Base-by-base conservation (phyloP, 92 coral and sea anemone genomes). In the Porites cylindrica region DNA sequence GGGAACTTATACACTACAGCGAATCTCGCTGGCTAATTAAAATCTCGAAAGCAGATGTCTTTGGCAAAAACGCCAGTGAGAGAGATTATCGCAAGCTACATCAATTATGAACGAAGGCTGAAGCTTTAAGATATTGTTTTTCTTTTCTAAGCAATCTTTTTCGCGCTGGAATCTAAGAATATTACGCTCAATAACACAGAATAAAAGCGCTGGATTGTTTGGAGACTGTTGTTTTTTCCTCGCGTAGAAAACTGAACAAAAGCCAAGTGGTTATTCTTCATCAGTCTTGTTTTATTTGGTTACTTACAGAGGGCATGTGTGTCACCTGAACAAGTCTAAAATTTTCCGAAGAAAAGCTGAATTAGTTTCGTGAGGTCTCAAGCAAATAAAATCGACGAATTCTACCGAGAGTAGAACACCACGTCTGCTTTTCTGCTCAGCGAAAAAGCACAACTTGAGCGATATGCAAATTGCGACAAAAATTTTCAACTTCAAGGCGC, bases 401-500 rank as follows among this genome's bases (percentile, higher is more conserved):
- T 72, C 20, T 43, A 29, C 24, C 10, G 19, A 66, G 69, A 0
- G 18, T 56, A 71, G 10, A 59, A 58, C 13, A 82, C 50, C 20
- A 38, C 12, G 62, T 50, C 53, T 51, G 19, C 72, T 4, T 20
- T 73, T 75, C 60, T 51, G 87, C 74, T 38, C 47, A 38, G 47
- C 80, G 80, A 24, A 83, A 83, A 83, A 83, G 86, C 72, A 75
- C 87, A 73, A 75, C 87, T 73, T 83, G 24, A 1, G 72, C 79
- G 52, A 82, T 83, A 83, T 83, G 87, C 87, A 74, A 83, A 83
- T 83, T 75, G 74, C 51, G 87, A 83, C 73, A 83, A 62, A 83
- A 80, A 74, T 83, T 83, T 82, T 47, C 72, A 75, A 83, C 87
- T 75, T 73, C 87, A 75, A 24, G 86, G 76, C 70, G 17, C 63